Evolutionary conservation across 2,113 vertebrate species (phyloP).

Genomic region (Labeo catla): DNA sequence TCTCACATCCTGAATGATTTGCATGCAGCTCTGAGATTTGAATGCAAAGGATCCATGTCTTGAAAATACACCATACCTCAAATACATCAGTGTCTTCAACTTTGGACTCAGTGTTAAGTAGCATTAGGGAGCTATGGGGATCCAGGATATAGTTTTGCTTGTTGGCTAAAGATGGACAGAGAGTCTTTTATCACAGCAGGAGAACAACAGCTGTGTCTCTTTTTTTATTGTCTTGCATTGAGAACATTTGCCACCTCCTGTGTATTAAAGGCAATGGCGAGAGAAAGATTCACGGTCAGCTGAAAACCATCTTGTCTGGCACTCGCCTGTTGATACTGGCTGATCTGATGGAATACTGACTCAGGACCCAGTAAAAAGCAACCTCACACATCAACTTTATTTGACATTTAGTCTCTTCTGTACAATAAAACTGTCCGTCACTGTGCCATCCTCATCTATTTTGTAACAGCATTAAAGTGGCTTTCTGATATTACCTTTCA

Average conservation of each 20-base stretch:
- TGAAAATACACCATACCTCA: neutral
- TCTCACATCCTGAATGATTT: conserved; percentile 15
- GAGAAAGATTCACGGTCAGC: conserved; percentile 49
- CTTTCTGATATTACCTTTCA: too few relatives aligned
- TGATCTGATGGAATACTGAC: neutral
- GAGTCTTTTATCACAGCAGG: neutral
- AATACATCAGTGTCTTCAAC: conserved; percentile 10
- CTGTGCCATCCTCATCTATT: too few relatives aligned
- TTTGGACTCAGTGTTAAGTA: neutral
- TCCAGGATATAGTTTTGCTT: neutral
- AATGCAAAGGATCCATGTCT: conserved; percentile 18
- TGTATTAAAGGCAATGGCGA: conserved; percentile 15
- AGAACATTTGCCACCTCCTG: neutral
- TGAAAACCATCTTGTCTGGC: conserved; percentile 46
- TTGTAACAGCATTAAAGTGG: too few relatives aligned
- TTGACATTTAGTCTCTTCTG: neutral
- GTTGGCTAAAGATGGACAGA: neutral
- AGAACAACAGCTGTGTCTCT: conserved; percentile 29
- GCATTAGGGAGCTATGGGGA: neutral
- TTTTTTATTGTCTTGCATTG: conserved; percentile 53
- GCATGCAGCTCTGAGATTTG: conserved; percentile 1
- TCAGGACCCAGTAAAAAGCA: neutral
- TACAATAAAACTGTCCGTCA: neutral
- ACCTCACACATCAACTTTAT: neutral
- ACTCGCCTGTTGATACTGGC: conserved; percentile 47